Percentiles rank a stretch among this genome's conserved stretches.
These are phyloP conservation scores for Willisornis vidua DNA, from an alignment of 2,113 vertebrate species.

Conservation along the genomic window DNA sequence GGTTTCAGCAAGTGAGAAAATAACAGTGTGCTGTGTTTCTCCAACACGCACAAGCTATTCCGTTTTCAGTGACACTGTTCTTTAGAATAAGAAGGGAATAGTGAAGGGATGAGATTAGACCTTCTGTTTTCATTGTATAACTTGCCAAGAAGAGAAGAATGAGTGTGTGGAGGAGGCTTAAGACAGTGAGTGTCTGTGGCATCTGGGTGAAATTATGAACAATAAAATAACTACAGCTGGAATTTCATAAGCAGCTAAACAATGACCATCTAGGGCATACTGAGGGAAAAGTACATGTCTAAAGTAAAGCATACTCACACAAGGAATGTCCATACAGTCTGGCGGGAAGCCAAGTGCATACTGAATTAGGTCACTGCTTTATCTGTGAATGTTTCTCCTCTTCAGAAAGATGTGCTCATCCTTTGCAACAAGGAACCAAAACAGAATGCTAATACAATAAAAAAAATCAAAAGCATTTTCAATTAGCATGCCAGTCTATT, in stretches of 20 bases:
- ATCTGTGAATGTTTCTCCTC: neutral
- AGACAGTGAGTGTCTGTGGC: neutral
- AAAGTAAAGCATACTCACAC: neutral
- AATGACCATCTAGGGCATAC: neutral
- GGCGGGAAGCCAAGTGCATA: neutral
- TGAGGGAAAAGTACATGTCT: neutral
- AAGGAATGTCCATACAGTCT: neutral
- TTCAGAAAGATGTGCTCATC: neutral
- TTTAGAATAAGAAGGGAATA: neutral
- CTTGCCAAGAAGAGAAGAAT: neutral
- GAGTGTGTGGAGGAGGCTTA: neutral
- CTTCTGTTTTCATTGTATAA: neutral
- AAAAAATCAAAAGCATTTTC: constrained; percentile 7
- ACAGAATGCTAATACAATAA: neutral
- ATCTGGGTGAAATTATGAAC: constrained; percentile 23
- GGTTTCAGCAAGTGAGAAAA: neutral
- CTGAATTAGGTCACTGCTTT: neutral
- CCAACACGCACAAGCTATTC: neutral
- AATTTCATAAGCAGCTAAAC: neutral
- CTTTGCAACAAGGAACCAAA: neutral
- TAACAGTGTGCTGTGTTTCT: neutral
- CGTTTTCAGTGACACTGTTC: neutral
- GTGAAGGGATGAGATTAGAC: neutral
- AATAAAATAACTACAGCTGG: neutral
- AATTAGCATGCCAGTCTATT: constrained; percentile 13